Evolutionary conservation across 1,140 invertebrate genomes (phyloP), one percentile per base, ranked within the genome.

Genomic region (Penaeus indicus): DNA sequence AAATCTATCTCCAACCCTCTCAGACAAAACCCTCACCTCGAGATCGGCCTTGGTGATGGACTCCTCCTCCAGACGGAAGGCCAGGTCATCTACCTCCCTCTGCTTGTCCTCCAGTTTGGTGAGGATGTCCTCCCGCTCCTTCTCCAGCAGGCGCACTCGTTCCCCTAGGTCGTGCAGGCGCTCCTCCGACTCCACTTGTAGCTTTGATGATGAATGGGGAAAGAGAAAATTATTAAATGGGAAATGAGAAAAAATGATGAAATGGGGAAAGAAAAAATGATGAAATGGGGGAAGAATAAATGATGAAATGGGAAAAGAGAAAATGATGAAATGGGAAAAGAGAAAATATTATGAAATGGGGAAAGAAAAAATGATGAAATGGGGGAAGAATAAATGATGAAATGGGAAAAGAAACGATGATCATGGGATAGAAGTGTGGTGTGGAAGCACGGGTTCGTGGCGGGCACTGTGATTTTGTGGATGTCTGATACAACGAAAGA

Each of bases 21-120:
- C 54, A 62, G 47, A 72, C 27, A 16, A 11, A 11, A 90, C 61
- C 47, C 90, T 90, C 64, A 92, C 91, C 89, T 93, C 92, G 16
- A 93, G 84, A 42, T 93, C 92, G 81, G 92, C 89, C 32, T 92
- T 88, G 69, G 89, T 86, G 86, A 90, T 90, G 75, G 90, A 88
- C 84, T 92, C 80, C 32, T 91, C 91, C 90, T 88, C 91, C 89
- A 97, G 95, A 64, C 96, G 95, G 92, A 99, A 99, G 92, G 97
- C 95, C 77, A 98, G 93, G 93, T 99, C 98, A 94, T 99, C 98
- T 19, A 96, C 95, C 93, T 97, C 97, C 91, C 96, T 95, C 92
- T 94, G 95, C 91, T 98, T 97, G 91, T 98, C 97, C 90, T 97
- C 96, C 90, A 98, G 92, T 91, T 96, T 95, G 69, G 94, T 93